Conservation (phyloP, 1,140 invertebrate genomes). For the Leptopilina clavipes region DNA sequence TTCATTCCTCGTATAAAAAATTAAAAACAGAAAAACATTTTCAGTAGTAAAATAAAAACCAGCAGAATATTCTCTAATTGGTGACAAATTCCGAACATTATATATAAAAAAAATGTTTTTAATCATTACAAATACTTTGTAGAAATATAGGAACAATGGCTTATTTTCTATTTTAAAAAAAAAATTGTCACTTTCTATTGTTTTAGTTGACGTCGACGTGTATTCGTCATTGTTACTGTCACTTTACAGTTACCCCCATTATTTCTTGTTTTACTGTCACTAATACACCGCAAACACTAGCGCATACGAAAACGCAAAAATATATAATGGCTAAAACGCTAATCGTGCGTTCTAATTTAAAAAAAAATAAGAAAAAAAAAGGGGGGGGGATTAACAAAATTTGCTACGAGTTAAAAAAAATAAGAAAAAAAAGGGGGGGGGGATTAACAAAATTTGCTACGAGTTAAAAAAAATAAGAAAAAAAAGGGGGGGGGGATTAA, state of each 20-base stretch:
- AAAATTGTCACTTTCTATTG: conserved; percentile 49
- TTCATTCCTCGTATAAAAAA: neutral
- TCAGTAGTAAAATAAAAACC: neutral
- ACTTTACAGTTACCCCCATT: conserved; percentile 38
- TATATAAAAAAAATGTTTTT: no score
- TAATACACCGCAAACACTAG: conserved; percentile 22
- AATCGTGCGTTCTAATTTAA: neutral
- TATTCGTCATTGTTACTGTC: conserved; percentile 52
- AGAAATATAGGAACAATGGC: neutral
- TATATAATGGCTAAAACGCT: neutral
- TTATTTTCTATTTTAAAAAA: conserved; percentile 22
- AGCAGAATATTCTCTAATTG: neutral
- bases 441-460: conserved; percentile 11
- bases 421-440: no score
- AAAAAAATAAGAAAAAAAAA: neutral
- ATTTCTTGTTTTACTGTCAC: conserved; percentile 32
- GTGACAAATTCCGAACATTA: no score
- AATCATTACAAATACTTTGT: no score
- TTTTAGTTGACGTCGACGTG: conserved; percentile 43
- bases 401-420: neutral
- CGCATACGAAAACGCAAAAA: neutral
- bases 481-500: neutral
- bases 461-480: neutral
- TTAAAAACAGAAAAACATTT: neutral
- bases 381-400: neutral